Percentiles rank a stretch among this genome's conserved stretches.
phyloP scores from a whole-genome alignment of 2,888 invertebrate genomes.

The Drosophila demipolita region DNA sequence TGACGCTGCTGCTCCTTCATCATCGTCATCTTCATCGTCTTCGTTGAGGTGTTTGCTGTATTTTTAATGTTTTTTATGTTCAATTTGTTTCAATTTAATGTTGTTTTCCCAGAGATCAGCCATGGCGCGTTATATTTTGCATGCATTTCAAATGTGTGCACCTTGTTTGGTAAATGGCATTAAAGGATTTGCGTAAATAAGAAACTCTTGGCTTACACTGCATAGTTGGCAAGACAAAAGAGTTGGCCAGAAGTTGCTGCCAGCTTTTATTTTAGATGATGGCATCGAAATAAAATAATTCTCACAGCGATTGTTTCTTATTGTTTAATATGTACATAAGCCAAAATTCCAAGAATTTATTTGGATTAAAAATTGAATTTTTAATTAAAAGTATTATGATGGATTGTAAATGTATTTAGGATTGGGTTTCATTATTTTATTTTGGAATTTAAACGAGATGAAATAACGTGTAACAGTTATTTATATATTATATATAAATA shows the following conservation, averaged over 20 bases:
- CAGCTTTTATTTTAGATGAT: constrained; percentile 30
- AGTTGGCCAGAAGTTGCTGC: constrained; percentile 39
- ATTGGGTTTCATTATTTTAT: neutral
- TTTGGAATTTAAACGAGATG: too few species aligned
- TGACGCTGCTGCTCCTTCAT: constrained; percentile 8
- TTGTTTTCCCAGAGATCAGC: constrained; percentile 75
- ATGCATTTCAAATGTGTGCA: constrained; percentile 70
- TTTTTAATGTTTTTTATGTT: constrained; percentile 80
- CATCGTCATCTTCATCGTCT: constrained; percentile 24
- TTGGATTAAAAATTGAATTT: neutral
- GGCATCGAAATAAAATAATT: constrained; percentile 15
- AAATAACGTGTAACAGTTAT: neutral
- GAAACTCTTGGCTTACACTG: constrained; percentile 51
- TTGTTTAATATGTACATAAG: neutral
- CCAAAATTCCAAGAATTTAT: neutral
- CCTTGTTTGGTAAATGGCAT: constrained; percentile 74
- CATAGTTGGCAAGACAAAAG: constrained; percentile 24
- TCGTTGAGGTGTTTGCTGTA: constrained; percentile 74
- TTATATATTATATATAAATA: neutral
- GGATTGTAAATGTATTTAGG: neutral
- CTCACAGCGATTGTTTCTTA: constrained; percentile 1
- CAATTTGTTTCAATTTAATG: constrained; percentile 80
- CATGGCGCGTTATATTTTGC: constrained; percentile 69
- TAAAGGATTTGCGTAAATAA: constrained; percentile 77
- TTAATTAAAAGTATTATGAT: neutral